phyloP scores from a whole-genome alignment of 2,888 invertebrate species.

The Athripsodes cinereus region DNA sequence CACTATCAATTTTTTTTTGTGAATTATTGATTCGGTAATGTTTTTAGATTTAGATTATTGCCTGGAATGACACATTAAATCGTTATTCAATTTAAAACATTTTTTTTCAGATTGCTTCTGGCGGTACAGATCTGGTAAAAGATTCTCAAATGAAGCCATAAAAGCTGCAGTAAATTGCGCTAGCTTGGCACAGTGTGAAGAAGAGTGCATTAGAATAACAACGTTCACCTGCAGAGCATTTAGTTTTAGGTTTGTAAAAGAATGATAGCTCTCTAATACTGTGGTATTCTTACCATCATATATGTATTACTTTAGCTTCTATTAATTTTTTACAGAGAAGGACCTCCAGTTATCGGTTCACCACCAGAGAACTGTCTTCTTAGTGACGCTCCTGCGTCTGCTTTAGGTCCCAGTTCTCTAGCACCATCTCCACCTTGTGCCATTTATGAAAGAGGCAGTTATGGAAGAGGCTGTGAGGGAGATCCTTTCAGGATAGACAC shows the following conservation, averaged over 20 bases:
- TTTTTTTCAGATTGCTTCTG: conserved; percentile 74
- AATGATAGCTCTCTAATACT: neutral
- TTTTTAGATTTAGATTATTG: neutral
- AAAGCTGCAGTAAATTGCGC: conserved; percentile 61
- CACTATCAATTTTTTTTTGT: too few species aligned
- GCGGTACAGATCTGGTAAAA: conserved; percentile 68
- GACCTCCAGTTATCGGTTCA: conserved; percentile 57
- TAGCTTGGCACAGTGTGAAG: conserved; percentile 72
- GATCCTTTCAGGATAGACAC: conserved; percentile 16
- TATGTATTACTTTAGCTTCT: neutral
- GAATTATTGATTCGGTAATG: too few species aligned
- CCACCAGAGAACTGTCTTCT: conserved; percentile 70
- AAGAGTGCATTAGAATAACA: conserved; percentile 66
- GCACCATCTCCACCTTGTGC: conserved; percentile 62
- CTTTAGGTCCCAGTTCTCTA: conserved; percentile 52
- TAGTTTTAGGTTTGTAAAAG: conserved; percentile 56
- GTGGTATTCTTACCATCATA: neutral
- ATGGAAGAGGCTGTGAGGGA: conserved; percentile 70
- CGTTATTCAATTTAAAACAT: too few species aligned
- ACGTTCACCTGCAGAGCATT: conserved; percentile 76
- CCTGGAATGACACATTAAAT: neutral
- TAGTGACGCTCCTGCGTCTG: conserved; percentile 64
- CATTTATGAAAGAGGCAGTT: conserved; percentile 74
- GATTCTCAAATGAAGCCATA: conserved; percentile 57
- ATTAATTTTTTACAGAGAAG: conserved; percentile 58